These are phyloP conservation scores for Phylloscopus whistleri DNA, from an alignment of 2,113 vertebrate genomes.

Conservation along the genomic window DNA sequence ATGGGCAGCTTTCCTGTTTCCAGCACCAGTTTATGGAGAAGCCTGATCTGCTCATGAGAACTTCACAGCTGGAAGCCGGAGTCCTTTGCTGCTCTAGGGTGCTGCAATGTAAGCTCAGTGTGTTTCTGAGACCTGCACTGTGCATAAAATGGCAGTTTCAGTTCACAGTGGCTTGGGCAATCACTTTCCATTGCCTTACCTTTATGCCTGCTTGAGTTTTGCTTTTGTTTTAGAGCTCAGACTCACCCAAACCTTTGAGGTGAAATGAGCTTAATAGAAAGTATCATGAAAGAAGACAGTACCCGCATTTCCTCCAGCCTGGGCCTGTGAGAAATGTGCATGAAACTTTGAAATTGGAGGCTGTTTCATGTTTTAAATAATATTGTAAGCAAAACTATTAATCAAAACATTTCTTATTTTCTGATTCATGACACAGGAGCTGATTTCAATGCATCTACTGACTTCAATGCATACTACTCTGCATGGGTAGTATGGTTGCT, in stretches of 20 bases:
- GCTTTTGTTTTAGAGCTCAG: conserved; percentile 43
- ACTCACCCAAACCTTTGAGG: conserved; percentile 20
- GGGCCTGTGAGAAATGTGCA: not conserved
- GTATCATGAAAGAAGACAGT: conserved; percentile 40
- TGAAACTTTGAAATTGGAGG: conserved; percentile 27
- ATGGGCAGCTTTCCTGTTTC: not conserved
- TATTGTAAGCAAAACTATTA: not conserved
- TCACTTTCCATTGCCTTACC: conserved; percentile 55
- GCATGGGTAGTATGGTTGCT: not conserved
- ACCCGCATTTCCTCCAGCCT: conserved; percentile 29
- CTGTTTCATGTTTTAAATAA: conserved; percentile 3
- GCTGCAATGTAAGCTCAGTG: not conserved
- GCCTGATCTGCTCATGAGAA: not conserved
- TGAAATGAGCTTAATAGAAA: conserved; percentile 53
- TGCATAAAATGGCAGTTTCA: conserved; percentile 38
- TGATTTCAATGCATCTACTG: not conserved
- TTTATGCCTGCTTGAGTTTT: conserved; percentile 36
- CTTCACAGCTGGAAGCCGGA: not conserved
- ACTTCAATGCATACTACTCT: not conserved
- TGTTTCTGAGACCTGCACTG: conserved; percentile 10
- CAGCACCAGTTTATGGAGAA: not conserved
- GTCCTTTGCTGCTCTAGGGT: not conserved
- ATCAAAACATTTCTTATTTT: not conserved
- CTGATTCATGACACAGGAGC: not conserved
- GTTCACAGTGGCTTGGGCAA: conserved; percentile 20